Evolutionary conservation across 2,797 vertebrate species (phyloP), one percentile per base, ranked within the genome.

Genomic region (Enteromius fasciolatus): DNA sequence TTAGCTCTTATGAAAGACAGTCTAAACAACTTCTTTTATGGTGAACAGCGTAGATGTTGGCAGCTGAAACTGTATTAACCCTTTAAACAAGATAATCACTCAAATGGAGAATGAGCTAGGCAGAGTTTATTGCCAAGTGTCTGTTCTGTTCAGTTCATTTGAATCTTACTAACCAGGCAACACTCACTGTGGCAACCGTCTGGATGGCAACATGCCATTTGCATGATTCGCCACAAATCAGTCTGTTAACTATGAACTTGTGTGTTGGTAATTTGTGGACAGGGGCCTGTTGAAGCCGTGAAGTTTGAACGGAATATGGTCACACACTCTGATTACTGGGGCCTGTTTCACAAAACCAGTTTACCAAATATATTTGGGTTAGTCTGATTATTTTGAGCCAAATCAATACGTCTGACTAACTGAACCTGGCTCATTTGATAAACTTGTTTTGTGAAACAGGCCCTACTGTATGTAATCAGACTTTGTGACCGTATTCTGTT

Each of bases 181-280:
- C 76, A 23, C 66, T 50, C 52, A 4, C 81, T 74, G 61, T 63
- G 36, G 73, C 72, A 78, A 75, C 72, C 48, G 59, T 44, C 72
- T 57, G 73, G 80, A 85, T 73, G 64, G 50, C 77, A 81, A 85
- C 79, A 75, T 75, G 68, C 85, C 31, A 63, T 70, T 80, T 78
- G 36, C 8, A 52, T 76, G 76, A 67, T 79, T 73, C 3, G 12
- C 52, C n/a, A 61, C 41, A 80, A 76, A 78, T 66, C 25, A 31
- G 44, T 69, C 80, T 39, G 14, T 48, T 76, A 68, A 81, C 59
- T 66, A 81, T 20, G 1, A 63, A 50, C 57, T 59, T 75, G 54
- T 61, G 73, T 54, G 28, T 70, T 5, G 39, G 78, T 61, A 20
- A 72, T 86, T 78, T 68, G 82, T 70, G 31, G 73, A 50, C 17